Evolutionary conservation across 2,888 invertebrate genomes (phyloP), one percentile per base, ranked within the genome.

Genomic region (Polymixis flavicincta): DNA sequence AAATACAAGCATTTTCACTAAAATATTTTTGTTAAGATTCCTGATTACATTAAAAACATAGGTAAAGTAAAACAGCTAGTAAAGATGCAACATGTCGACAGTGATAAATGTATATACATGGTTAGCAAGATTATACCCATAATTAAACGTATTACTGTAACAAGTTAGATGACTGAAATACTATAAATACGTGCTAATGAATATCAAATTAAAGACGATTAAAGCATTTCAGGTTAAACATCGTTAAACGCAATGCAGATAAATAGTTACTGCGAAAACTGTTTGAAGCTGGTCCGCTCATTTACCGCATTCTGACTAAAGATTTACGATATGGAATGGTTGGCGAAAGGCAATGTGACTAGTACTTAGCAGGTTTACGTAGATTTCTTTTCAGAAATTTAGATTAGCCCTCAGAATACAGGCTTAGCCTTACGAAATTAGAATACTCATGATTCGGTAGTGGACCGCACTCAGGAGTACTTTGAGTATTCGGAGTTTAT

Each of bases 211-310:
- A 72, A 42, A 78, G 52, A 32, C 25, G 69, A 85, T 85, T 80
- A 80, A 70, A 59, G 48, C 76, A 84, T 85, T 84, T 84, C 70
- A 85, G 77, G 86, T 77, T 84, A 79, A 82, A 74, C n/a, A 45
- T 68, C 50, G 65, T 60, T 32, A 60, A 80, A 72, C 52, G 73
- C 71, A 71, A 69, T 82, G 76, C 76, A 76, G 82, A 82, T 73
- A 86, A 82, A 84, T 77, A 65, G 65, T 69, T 75, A 78, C 71
- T 64, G 70, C 65, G 70, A 82, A 82, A 79, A 84, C 55, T 59
- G 71, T 84, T 84, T 68, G 74, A 72, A 79, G 72, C 48, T 72
- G n/a, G 63, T 63, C 71, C 52, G 71, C 63, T 70, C 25, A 76
- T 85, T 82, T 72, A 82, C 75, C 50, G 75, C 76, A 75, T 76